Evolutionary conservation across 2,113 vertebrate species (phyloP), one percentile per base, ranked within the genome.

Genomic region (Vanacampus margaritifer): DNA sequence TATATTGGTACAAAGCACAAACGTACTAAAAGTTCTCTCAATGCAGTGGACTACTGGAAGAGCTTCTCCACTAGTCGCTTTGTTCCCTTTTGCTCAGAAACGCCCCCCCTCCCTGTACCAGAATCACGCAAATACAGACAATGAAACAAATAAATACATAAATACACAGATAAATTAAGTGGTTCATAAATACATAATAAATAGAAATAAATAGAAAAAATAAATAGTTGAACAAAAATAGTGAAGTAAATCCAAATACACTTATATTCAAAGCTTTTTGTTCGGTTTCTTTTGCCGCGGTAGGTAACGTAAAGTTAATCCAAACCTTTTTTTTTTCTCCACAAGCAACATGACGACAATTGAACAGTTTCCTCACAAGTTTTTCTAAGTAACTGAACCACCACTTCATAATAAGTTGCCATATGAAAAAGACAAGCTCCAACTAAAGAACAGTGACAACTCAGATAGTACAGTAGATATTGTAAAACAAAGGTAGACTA

Each of bases 291-390:
- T 93, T 92, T 92, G 91, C 89, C 84, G 88, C 88, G 72, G 90
- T 86, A 76, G 86, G 88, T 83, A 91, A 90, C 86, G 82, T 71
- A 89, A 92, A 89, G 79, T 85, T 86, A 86, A 86, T 90, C 86
- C 85, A 91, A 92, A 89, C 84, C 80, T 89, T 86, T 87, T 87
- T 73, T 84, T 90, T 92, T 88, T 94, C 85, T 91, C 84, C 95
- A 99, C 96, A 98, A 99, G 94, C 93, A 96, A 99, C 97, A 95
- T 98, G 97, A 99, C 97, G 96, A 98, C 96, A 98, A 98, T 97
- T 96, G 96, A 98, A 99, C 95, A 94, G 95, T 96, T 96, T 99
- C 95, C 96, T 98, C 96, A 98, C 96, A 93, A 95, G 93, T 95
- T 98, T 89, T 65, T 96, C 95, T 96, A 97, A 98, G 93, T 96